Evolutionary conservation across 2,797 vertebrate species (phyloP).

Genomic region (Crenuchus spilurus): DNA sequence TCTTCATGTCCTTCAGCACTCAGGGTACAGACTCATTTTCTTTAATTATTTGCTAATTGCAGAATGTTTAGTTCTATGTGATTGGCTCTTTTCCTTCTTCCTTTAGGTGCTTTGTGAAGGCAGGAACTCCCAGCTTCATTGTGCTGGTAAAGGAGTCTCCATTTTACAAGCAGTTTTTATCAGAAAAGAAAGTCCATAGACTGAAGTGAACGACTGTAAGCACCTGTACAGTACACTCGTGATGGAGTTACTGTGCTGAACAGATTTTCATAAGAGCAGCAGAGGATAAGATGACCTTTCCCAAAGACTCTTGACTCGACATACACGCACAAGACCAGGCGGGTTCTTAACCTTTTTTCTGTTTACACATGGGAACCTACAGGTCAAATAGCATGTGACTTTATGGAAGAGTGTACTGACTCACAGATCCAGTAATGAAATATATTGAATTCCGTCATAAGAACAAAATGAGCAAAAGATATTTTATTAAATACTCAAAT

Average conservation of each 20-base stretch:
- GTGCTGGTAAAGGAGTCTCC: conserved; percentile 79
- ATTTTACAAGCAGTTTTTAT: conserved; percentile 83
- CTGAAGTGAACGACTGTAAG: conserved; percentile 59
- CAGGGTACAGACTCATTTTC: conserved; percentile 73
- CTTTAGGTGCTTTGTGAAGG: conserved; percentile 86
- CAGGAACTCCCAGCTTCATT: conserved; percentile 85
- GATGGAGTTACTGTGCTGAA: neutral
- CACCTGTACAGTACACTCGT: neutral
- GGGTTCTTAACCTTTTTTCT: neutral
- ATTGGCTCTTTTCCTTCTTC: neutral
- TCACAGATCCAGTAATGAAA: neutral
- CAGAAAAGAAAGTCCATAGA: conserved; percentile 75
- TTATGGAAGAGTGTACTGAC: neutral
- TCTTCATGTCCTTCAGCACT: conserved; percentile 81
- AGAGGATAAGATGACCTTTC: neutral
- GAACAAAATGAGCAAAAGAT: no score
- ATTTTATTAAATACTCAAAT: neutral
- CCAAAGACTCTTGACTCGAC: neutral
- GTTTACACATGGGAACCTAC: neutral
- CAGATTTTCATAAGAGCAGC: neutral
- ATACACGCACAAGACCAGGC: neutral
- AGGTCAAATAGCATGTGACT: neutral
- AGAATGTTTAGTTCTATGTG: neutral
- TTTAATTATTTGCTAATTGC: neutral
- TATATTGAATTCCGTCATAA: no score